Evolutionary conservation across 2,888 invertebrate species (phyloP).

Genomic region (Xanthostigma xanthostigma): DNA sequence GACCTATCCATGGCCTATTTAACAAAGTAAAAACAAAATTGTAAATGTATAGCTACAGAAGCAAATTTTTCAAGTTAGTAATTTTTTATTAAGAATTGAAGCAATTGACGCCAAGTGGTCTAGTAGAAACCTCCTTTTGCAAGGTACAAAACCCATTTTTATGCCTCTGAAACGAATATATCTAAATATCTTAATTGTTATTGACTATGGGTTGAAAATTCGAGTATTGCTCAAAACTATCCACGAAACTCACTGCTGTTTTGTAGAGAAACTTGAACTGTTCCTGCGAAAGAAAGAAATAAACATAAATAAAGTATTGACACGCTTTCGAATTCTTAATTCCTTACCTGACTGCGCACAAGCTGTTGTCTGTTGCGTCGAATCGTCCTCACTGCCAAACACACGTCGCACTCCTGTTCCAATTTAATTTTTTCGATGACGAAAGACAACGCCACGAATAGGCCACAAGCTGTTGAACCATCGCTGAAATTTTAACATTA

Average conservation of each 20-base stretch:
- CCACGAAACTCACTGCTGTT: slow-evolving; percentile 22
- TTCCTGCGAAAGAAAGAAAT: slow-evolving; percentile 17
- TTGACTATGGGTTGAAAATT: slow-evolving; percentile 19
- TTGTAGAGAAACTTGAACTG: slow-evolving; percentile 27
- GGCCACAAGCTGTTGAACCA: slow-evolving; percentile 30
- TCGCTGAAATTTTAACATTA: slow-evolving; percentile 23
- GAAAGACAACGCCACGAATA: slow-evolving; percentile 30
- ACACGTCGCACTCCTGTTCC: slow-evolving; percentile 34
- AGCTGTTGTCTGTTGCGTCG: slow-evolving; percentile 29
- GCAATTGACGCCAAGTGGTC: no score
- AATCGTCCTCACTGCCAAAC: slow-evolving; percentile 29
- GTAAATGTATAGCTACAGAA: no score
- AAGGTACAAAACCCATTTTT: no score
- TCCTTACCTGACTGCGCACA: slow-evolving; percentile 21
- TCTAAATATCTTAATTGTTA: no score
- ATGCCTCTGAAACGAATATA: no score
- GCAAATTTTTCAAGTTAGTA: no score
- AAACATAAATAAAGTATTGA: slow-evolving; percentile 2
- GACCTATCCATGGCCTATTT: no score
- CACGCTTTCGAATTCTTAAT: neutral
- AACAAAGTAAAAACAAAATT: no score
- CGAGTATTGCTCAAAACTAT: slow-evolving; percentile 24
- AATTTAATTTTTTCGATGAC: slow-evolving; percentile 32
- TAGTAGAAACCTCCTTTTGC: no score
- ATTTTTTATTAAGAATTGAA: no score